Conservation (phyloP, 2,888 invertebrate species). For the Chalcis sispes region DNA sequence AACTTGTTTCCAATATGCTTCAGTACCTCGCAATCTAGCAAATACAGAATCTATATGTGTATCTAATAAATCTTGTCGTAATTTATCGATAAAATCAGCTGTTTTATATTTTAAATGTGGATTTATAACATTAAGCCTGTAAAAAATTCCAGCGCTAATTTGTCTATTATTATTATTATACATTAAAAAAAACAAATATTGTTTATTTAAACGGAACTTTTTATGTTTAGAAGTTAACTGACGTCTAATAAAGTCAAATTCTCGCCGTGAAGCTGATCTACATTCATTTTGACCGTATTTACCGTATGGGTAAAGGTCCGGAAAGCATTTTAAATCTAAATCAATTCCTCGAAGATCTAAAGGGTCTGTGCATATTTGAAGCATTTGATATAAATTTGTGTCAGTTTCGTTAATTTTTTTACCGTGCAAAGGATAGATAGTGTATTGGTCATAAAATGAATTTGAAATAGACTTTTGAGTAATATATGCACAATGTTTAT, state of each 20-base stretch:
- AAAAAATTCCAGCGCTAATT: constrained; percentile 45
- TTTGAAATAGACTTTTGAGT: constrained; percentile 52
- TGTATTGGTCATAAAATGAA: constrained; percentile 53
- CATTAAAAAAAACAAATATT: constrained; percentile 63
- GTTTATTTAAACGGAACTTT: constrained; percentile 61
- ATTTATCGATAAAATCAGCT: not conserved
- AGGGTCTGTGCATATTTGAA: not conserved
- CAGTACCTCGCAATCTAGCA: not conserved
- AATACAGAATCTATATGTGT: not conserved
- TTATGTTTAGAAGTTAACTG: constrained; percentile 59
- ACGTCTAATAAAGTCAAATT: constrained; percentile 46
- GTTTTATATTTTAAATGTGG: not conserved
- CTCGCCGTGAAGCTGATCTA: not conserved
- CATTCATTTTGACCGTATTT: constrained; percentile 56
- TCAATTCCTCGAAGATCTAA: not conserved
- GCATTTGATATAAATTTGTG: constrained; percentile 5
- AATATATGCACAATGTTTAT: too few species aligned
- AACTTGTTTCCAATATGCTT: not conserved
- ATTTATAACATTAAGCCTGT: not conserved
- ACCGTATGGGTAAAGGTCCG: constrained; percentile 58
- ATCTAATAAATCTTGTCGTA: not conserved
- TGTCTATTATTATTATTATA: constrained; percentile 61
- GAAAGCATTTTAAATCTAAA: constrained; percentile 18
- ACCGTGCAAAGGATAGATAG: constrained; percentile 58
- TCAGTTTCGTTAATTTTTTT: constrained; percentile 55